Evolutionary conservation across 2,888 invertebrate genomes (phyloP).

Genomic region (Monoplex corrugatus): DNA sequence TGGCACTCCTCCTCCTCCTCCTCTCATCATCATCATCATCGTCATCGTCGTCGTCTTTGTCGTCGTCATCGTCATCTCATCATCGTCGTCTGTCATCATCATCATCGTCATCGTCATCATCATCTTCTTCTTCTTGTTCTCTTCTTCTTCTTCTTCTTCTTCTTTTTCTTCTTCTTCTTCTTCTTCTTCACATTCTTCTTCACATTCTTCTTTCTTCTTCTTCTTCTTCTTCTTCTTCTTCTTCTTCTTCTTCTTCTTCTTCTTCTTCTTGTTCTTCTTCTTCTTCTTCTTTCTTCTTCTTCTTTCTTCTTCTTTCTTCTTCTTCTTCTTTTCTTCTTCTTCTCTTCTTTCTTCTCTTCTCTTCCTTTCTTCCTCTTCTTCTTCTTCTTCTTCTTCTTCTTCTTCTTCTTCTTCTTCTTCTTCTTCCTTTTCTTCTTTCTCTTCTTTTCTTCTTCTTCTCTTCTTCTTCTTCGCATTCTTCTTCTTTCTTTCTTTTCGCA

Average conservation of each 20-base stretch:
- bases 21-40: too few relatives aligned
- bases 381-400: background rate
- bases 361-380: background rate
- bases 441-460: too few relatives aligned
- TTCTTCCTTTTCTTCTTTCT: too few relatives aligned
- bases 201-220: too few relatives aligned
- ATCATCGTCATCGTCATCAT: background rate
- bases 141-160: too few relatives aligned
- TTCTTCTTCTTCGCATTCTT: too few relatives aligned
- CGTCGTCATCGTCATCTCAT: background rate
- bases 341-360: background rate
- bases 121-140: background rate
- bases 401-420: too few relatives aligned
- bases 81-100: too few relatives aligned
- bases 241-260: background rate
- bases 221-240: background rate
- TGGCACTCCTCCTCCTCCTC: too few relatives aligned
- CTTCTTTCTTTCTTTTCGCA: too few relatives aligned
- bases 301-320: background rate
- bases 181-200: too few relatives aligned
- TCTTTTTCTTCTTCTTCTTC: too few relatives aligned
- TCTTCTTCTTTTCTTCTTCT: background rate
- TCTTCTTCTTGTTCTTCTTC: background rate
- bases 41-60: background rate
- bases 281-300: background rate